Evolutionary conservation across 2,797 vertebrate species (phyloP).

Genomic region (Rousettus madagascariensis): DNA sequence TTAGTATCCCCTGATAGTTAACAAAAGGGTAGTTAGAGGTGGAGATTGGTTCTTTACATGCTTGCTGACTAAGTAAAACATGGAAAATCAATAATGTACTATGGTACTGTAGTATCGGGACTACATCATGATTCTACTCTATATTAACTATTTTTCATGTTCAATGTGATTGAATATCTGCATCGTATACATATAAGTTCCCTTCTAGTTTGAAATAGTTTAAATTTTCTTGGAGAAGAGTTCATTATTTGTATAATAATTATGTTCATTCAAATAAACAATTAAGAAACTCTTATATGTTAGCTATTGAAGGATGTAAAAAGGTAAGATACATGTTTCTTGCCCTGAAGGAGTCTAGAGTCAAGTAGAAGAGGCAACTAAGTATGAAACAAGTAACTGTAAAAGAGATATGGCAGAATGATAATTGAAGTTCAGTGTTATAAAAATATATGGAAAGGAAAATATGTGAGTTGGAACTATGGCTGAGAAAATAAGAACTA

Average conservation of each 20-base stretch:
- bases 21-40: neutral
- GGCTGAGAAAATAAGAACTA: constrained; percentile 49
- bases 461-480: constrained; percentile 26
- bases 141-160: constrained; percentile 29
- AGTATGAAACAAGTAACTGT: neutral
- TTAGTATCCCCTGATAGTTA: neutral
- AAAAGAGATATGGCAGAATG: neutral
- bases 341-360: neutral
- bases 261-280: constrained; percentile 30
- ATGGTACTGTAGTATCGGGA: neutral
- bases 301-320: neutral
- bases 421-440: constrained; percentile 20
- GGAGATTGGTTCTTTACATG: neutral
- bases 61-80: neutral
- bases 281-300: constrained; percentile 4
- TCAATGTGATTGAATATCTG: neutral
- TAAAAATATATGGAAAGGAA: constrained; percentile 36
- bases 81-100: neutral
- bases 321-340: neutral
- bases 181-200: neutral
- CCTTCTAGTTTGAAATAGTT: constrained; percentile 32
- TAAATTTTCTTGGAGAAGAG: constrained; percentile 40
- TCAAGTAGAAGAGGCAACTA: neutral
- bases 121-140: neutral
- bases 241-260: neutral